Base-by-base conservation (phyloP, 2,888 invertebrate genomes). In the Scrobipalpa costella region DNA sequence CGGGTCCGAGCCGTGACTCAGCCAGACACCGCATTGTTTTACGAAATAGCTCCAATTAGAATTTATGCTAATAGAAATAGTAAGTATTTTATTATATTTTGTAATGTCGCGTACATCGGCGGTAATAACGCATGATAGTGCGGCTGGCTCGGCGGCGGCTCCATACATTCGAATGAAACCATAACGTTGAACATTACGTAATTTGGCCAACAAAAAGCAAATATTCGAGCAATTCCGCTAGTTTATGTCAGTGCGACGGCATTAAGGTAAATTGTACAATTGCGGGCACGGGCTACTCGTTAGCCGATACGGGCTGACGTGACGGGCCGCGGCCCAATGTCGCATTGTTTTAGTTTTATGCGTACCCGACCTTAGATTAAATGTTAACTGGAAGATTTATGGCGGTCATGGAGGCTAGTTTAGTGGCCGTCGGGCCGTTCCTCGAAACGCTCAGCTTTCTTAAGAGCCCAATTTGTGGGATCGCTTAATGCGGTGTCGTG, bases 181-280 rank as follows among this genome's bases (percentile, higher is more conserved):
- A 86, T 87, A 85, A 85, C 80, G 80, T 73, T 75, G 72, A 73
- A 78, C 78, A 82, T 87, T 88, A 86, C 81, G 81, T 88, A 86
- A 88, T 88, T 86, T 84, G 83, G 80, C 80, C 79, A 85, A 83
- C 85, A 85, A 87, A 84, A 86, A 83, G 85, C 85, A 81, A 86
- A 86, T 85, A 85, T 81, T 83, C 77, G 76, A 72, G 75, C 77
- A 77, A 85, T 85, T 85, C 81, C 74, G 81, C 83, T 87, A 84
- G 84, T 89, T 89, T 86, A 88, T 86, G 84, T 85, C 79, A 78
- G 80, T 77, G 83, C 81, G 81, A 81, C 80, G 80, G 84, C 84
- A 88, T 89, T 88, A 89, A 88, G 82, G 88, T 89, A 89, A 90
- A 90, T 86, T 85, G 88, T 86, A 87, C 84, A 85, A 89, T 88